Conservation (phyloP, 2,113 vertebrate genomes). For the Lagopus muta region DNA sequence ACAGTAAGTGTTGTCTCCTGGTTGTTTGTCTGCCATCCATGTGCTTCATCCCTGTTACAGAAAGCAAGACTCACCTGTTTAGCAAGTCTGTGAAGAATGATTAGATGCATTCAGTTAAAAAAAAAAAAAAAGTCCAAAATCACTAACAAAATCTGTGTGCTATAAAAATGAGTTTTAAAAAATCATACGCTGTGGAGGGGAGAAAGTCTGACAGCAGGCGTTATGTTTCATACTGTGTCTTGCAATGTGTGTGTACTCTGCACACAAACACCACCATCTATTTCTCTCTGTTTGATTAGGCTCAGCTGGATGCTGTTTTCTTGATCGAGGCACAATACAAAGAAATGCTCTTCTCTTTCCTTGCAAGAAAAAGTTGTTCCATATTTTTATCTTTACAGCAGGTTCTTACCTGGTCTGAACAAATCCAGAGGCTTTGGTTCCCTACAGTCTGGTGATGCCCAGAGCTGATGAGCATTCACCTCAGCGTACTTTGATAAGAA, state of each 20-base stretch:
- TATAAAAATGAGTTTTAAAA: background rate
- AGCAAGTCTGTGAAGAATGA: background rate
- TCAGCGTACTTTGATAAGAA: background rate
- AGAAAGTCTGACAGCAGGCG: conserved; percentile 7
- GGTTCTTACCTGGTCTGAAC: background rate
- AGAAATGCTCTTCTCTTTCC: conserved; percentile 8
- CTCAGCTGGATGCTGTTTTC: conserved; percentile 50
- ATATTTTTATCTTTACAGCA: background rate
- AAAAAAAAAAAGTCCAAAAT: background rate
- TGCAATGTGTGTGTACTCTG: background rate
- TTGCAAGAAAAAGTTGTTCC: background rate
- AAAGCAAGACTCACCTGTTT: background rate
- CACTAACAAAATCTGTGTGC: background rate
- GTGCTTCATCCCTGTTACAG: background rate
- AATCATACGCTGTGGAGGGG: background rate
- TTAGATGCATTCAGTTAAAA: background rate
- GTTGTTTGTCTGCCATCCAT: background rate
- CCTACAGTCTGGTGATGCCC: background rate
- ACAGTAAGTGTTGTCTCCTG: background rate
- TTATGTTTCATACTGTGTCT: background rate
- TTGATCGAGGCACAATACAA: background rate
- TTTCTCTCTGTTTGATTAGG: conserved; percentile 51
- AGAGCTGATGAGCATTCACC: background rate
- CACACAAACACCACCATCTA: background rate
- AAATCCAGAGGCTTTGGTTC: conserved; percentile 7